Evolutionary conservation across 2,888 invertebrate genomes (phyloP), one percentile per base, ranked within the genome.

Genomic region (Tetragonisca angustula): DNA sequence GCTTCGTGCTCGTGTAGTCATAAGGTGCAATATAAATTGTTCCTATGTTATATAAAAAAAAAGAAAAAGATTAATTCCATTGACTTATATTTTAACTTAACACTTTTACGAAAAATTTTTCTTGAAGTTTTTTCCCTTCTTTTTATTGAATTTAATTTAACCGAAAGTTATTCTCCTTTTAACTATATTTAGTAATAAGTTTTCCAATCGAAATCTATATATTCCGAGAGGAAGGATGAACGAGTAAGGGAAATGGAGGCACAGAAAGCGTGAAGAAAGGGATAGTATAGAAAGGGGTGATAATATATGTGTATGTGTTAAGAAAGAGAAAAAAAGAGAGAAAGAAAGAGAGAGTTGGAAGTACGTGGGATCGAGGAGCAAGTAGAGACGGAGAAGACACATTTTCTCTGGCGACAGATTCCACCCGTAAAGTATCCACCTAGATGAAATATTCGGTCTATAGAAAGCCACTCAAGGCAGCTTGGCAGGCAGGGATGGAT

Each of bases 401-500:
- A 87, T 88, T 87, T 87, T 85, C 85, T 74, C 83, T 61, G 77
- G 83, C 88, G 88, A 88, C 88, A 88, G 88, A 87, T 88, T 87
- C 84, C 86, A 75, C 76, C 84, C 84, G 84, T 88, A 88, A 88
- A 88, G 88, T 88, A 88, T 88, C 88, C 88, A 74, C 59, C 83
- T 83, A 88, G 88, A 88, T 88, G 88, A 88, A 88, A 88, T 88
- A 88, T 88, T 85, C 86, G 84, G 79, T 81, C 84, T 87, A 87
- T 88, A 87, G 87, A 89, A 87, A 84, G 87, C 84, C 77, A 83
- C 84, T 87, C 87, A 83, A 84, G 79, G 84, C 72, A 79, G 87
- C 83, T 81, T 80, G 81, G 83, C 84, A 86, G 87, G 74, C 83
- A 78, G 79, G 87, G 80, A 77, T 69, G 85, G 87, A 88, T 88